phyloP scores from a whole-genome alignment of 2,797 vertebrate genomes.

The Oreonectes daqikongensis region DNA sequence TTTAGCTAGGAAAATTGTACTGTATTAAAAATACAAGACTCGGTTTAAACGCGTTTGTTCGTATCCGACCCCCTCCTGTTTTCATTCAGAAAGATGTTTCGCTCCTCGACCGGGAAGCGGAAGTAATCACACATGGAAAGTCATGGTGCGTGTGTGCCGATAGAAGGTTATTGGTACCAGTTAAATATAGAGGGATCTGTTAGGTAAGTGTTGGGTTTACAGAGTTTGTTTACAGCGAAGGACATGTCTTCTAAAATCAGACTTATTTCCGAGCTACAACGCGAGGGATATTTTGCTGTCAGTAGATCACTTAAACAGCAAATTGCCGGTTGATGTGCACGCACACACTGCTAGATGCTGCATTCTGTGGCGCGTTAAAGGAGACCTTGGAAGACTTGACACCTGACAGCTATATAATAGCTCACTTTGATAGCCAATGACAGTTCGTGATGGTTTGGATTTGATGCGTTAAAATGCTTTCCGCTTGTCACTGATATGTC shows the following conservation, averaged over 20 bases:
- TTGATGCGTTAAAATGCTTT: not conserved
- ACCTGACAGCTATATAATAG: not conserved
- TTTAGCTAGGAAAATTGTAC: too few relatives aligned
- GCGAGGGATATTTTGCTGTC: not conserved
- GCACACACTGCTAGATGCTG: slow-evolving; percentile 40
- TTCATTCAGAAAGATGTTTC: slow-evolving; percentile 40
- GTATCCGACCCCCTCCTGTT: not conserved
- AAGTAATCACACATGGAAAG: slow-evolving; percentile 67
- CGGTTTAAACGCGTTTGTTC: not conserved
- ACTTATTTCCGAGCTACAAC: not conserved
- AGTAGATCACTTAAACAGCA: slow-evolving; percentile 32
- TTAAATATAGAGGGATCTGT: slow-evolving; percentile 40
- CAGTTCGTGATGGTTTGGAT: not conserved
- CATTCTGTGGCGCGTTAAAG: slow-evolving; percentile 59
- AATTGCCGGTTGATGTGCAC: slow-evolving; percentile 48
- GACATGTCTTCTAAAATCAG: not conserved
- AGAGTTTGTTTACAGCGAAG: not conserved
- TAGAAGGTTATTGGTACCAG: slow-evolving; percentile 75
- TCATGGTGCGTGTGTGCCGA: slow-evolving; percentile 68
- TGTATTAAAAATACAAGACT: not conserved
- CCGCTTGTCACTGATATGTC: not conserved
- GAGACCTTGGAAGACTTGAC: slow-evolving; percentile 58
- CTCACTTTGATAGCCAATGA: not conserved
- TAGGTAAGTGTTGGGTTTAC: slow-evolving; percentile 67
- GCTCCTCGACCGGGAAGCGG: slow-evolving; percentile 80